A percentile compares a stretch with the other conserved stretches of the same genome.
Evolutionary conservation across 2,113 vertebrate species (phyloP).

Genomic region (Ophthalmotilapia sp.): DNA sequence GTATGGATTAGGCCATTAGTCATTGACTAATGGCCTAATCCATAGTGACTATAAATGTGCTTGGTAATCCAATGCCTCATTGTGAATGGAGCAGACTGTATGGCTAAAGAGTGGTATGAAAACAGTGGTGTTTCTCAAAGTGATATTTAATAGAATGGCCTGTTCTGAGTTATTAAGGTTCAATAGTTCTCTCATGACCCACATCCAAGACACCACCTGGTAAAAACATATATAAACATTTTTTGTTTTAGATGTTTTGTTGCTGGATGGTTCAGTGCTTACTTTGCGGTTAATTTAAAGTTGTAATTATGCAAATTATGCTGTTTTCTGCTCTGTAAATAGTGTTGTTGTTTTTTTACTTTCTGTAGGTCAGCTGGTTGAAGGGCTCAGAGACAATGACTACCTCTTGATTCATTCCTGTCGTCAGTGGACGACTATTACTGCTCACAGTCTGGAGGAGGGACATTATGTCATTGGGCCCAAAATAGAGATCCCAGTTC

Average conservation of each 20-base stretch:
- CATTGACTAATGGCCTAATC: neutral
- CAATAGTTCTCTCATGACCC: neutral
- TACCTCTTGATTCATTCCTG: slow-evolving; percentile 97
- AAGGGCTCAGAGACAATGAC: slow-evolving; percentile 93
- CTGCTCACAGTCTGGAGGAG: slow-evolving; percentile 96
- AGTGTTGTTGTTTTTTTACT: neutral
- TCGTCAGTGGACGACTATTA: slow-evolving; percentile 98
- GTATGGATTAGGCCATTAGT: slow-evolving; percentile 10
- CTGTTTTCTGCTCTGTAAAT: neutral
- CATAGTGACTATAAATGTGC: neutral
- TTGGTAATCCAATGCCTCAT: neutral
- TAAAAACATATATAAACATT: neutral
- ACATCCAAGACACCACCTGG: neutral
- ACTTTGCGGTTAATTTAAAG: neutral
- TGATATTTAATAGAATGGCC: neutral
- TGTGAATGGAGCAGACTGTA: neutral
- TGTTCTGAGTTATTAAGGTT: neutral
- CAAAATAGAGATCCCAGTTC: slow-evolving; percentile 98
- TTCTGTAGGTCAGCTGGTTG: slow-evolving; percentile 82
- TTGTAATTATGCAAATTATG: neutral
- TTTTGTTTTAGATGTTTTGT: neutral
- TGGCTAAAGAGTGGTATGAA: neutral
- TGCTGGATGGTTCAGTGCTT: neutral
- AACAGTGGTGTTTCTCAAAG: neutral
- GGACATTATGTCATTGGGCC: slow-evolving; percentile 99